Evolutionary conservation across 2,888 invertebrate genomes (phyloP).

Genomic region (Eupithecia insigniata): DNA sequence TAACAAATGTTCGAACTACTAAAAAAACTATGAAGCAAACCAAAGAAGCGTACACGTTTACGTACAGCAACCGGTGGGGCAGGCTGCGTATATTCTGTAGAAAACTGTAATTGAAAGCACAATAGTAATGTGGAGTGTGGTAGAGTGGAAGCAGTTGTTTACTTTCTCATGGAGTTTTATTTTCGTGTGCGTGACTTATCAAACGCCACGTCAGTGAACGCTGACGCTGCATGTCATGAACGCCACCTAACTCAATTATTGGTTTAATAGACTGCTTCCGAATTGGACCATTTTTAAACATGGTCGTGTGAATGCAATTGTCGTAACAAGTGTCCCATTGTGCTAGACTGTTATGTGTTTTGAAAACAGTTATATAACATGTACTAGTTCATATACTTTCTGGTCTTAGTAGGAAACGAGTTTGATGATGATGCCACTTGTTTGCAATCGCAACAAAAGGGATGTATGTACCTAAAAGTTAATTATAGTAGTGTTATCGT

Average conservation of each 20-base stretch:
- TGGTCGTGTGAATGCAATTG: conserved; percentile 19
- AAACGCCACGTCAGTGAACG: conserved; percentile 58
- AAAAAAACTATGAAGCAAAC: not conserved
- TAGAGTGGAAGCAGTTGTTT: conserved; percentile 52
- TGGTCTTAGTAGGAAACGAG: not conserved
- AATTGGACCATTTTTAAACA: conserved; percentile 28
- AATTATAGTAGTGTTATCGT: not conserved
- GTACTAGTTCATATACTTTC: conserved; percentile 6
- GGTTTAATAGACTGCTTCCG: conserved; percentile 31
- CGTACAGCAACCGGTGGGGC: not conserved
- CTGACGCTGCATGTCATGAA: conserved; percentile 36
- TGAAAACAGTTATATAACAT: conserved; percentile 5
- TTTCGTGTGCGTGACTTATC: conserved; percentile 69
- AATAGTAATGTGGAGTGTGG: not conserved
- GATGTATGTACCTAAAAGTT: not conserved
- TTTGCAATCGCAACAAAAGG: not conserved
- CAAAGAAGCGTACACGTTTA: not conserved
- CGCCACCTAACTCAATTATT: conserved; percentile 50
- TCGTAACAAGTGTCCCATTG: conserved; percentile 21
- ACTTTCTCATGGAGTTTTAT: conserved; percentile 59
- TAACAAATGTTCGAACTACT: not conserved
- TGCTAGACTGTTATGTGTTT: conserved; percentile 2
- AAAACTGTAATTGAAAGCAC: not conserved
- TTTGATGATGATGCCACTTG: not conserved
- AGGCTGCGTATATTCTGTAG: not conserved